Percentiles rank a stretch among this genome's conserved stretches.
These are phyloP conservation scores for Pristiophorus japonicus DNA, from an alignment of 2,113 vertebrate species.

Conservation along the genomic window DNA sequence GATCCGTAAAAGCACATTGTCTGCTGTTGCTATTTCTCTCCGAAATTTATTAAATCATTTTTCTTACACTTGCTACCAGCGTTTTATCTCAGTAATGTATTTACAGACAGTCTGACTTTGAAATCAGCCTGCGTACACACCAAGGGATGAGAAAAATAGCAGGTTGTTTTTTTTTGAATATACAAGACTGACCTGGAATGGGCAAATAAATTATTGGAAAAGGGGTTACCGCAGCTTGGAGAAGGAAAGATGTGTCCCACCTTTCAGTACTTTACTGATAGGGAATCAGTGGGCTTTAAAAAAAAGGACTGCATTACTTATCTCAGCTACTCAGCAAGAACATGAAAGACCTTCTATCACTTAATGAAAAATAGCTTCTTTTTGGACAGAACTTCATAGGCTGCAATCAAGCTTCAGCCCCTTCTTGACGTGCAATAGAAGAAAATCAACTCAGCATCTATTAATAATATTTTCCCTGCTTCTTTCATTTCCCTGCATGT, in stretches of 20 bases:
- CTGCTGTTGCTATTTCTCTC: slow-evolving; percentile 4
- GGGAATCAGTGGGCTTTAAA: slow-evolving; percentile 30
- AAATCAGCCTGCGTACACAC: neutral
- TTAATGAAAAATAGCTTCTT: slow-evolving; percentile 99
- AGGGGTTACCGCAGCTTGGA: neutral
- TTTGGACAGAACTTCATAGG: slow-evolving; percentile 99
- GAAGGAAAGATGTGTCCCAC: neutral
- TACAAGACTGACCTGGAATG: neutral
- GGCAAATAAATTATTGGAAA: slow-evolving; percentile 10
- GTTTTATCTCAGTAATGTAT: slow-evolving; percentile 32
- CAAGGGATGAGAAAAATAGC: neutral
- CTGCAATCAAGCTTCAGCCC: slow-evolving; percentile 89
- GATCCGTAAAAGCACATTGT: neutral
- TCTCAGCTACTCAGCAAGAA: slow-evolving; percentile 95
- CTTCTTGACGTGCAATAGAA: slow-evolving; percentile 93
- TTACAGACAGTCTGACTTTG: neutral
- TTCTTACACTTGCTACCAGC: neutral
- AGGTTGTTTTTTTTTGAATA: slow-evolving; percentile 10
- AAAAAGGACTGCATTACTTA: slow-evolving; percentile 99
- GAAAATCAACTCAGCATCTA: slow-evolving; percentile 99
- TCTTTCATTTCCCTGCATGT: slow-evolving; percentile 97
- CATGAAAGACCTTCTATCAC: slow-evolving; percentile 93
- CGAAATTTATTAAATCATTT: neutral
- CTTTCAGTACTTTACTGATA: slow-evolving; percentile 32
- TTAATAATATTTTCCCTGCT: slow-evolving; percentile 99